Conservation (phyloP, 2,888 invertebrate species). For the Yponomeuta evonymella region DNA sequence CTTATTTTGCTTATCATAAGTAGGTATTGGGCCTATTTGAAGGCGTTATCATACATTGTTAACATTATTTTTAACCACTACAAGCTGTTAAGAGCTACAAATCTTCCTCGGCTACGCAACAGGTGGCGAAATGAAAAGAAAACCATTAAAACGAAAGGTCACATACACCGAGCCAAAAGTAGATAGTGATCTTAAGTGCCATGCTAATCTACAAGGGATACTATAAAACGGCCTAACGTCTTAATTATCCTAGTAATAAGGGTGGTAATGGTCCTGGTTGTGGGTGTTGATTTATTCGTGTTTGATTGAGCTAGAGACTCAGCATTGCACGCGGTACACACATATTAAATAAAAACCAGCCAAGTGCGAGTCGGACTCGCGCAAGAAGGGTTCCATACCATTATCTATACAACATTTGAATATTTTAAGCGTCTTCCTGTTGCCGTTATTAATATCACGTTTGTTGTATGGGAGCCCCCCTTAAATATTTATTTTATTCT, state of each 20-base stretch:
- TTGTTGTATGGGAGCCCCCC: too few relatives aligned
- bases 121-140: not conserved
- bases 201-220: not conserved
- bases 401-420: too few relatives aligned
- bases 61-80: not conserved
- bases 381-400: too few relatives aligned
- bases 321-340: too few relatives aligned
- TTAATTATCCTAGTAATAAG: not conserved
- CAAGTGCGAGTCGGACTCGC: too few relatives aligned
- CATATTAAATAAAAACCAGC: too few relatives aligned
- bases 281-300: not conserved
- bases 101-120: not conserved
- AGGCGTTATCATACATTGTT: too few relatives aligned
- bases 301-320: not conserved
- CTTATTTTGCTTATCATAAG: too few relatives aligned
- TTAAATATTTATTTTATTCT: too few relatives aligned
- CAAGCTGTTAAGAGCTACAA: conserved; percentile 15
- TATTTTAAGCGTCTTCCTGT: too few relatives aligned
- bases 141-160: not conserved
- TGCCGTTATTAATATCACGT: too few relatives aligned
- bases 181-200: not conserved
- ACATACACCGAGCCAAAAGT: not conserved
- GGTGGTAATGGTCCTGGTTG: not conserved
- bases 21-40: too few relatives aligned
- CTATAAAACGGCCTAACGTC: not conserved